phyloP scores from a whole-genome alignment of 2,113 vertebrate genomes.

The Rafetus swinhoei region DNA sequence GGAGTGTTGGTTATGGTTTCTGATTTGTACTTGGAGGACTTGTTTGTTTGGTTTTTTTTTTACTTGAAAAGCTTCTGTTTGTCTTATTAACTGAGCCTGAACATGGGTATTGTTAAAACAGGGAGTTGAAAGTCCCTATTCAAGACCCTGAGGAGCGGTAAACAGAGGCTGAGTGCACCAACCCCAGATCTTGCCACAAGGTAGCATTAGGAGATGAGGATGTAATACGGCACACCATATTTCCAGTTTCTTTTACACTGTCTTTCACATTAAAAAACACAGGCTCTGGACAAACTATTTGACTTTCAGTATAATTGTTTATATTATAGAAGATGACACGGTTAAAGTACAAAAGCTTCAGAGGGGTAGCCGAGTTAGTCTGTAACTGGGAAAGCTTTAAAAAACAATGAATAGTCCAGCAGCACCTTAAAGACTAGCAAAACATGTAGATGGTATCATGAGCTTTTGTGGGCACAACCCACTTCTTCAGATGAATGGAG shows the following conservation, averaged over 20 bases:
- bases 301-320: not conserved
- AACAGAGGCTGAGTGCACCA: not conserved
- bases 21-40: not conserved
- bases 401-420: too few relatives aligned
- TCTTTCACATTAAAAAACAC: not conserved
- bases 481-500: too few relatives aligned
- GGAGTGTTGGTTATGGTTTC: not conserved
- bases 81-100: not conserved
- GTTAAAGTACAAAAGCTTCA: too few relatives aligned
- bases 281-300: not conserved
- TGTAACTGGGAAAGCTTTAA: too few relatives aligned
- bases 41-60: too few relatives aligned
- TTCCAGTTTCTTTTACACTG: not conserved
- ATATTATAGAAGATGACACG: not conserved
- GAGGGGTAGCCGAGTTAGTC: too few relatives aligned
- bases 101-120: not conserved
- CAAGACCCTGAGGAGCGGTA: not conserved
- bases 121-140: not conserved
- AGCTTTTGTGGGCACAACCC: too few relatives aligned
- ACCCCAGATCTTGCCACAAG: not conserved
- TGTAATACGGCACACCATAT: not conserved
- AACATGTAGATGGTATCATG: too few relatives aligned
- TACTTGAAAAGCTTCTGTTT: not conserved
- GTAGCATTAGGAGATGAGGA: not conserved
- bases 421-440: too few relatives aligned